These are phyloP conservation scores for Cheilosia vulpina DNA, from an alignment of 2,888 invertebrate genomes.

Conservation along the genomic window DNA sequence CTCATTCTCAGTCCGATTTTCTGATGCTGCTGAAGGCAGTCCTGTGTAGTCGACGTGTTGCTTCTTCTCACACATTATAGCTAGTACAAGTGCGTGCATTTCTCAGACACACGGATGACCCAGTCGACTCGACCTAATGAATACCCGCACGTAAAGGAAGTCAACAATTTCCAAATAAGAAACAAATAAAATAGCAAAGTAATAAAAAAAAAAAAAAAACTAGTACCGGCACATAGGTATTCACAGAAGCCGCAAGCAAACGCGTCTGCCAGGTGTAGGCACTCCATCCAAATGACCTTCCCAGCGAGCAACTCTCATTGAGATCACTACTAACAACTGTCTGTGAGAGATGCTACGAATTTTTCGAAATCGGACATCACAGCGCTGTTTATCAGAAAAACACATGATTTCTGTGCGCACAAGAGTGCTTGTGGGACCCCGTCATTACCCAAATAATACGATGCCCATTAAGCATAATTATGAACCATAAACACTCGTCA, in stretches of 20 bases:
- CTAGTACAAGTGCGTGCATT: slow-evolving; percentile 14
- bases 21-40: slow-evolving; percentile 51
- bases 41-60: slow-evolving; percentile 17
- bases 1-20: slow-evolving; percentile 16
- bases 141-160: slow-evolving; percentile 71
- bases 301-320: slow-evolving; percentile 25
- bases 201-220: slow-evolving; percentile 27
- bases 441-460: slow-evolving; percentile 73
- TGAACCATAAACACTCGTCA: slow-evolving; percentile 74
- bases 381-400: slow-evolving; percentile 63
- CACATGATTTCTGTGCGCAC: slow-evolving; percentile 53
- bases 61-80: slow-evolving; percentile 55
- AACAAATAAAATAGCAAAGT: slow-evolving; percentile 57
- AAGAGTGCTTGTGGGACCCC: slow-evolving; percentile 59
- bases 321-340: slow-evolving; percentile 49
- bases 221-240: slow-evolving; percentile 30
- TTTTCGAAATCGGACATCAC: slow-evolving; percentile 69
- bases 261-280: slow-evolving; percentile 14
- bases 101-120: slow-evolving; percentile 48
- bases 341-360: slow-evolving; percentile 54
- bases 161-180: slow-evolving; percentile 73
- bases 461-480: slow-evolving; percentile 75
- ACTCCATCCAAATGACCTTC: slow-evolving; percentile 54
- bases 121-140: slow-evolving; percentile 67
- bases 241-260: slow-evolving; percentile 49